A percentile compares a stretch with the other conserved stretches of the same genome.
phyloP scores from a whole-genome alignment of 1,140 invertebrate genomes.

The Nymphalis io region DNA sequence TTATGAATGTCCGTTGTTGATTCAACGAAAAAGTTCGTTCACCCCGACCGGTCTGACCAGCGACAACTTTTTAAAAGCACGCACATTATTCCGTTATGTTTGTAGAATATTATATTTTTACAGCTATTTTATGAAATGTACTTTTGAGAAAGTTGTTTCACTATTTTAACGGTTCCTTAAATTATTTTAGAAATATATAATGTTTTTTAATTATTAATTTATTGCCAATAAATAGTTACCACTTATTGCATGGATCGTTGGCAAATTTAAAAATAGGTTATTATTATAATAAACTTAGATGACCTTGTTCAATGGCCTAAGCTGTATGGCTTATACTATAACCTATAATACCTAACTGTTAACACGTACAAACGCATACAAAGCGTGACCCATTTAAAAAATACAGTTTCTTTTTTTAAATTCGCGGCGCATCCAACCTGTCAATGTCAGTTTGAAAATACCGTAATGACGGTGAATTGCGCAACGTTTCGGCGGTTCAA shows the following conservation, averaged over 20 bases:
- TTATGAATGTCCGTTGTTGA: conserved; percentile 23
- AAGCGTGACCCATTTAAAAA: conserved; percentile 60
- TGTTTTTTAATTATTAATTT: too few relatives aligned
- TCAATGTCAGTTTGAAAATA: conserved; percentile 36
- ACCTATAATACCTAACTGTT: conserved; percentile 28
- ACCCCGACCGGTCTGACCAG: conserved; percentile 48
- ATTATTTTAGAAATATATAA: too few relatives aligned
- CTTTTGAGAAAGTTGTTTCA: conserved; percentile 25
- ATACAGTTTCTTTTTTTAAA: conserved; percentile 61
- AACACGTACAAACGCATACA: conserved; percentile 43
- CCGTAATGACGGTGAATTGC: conserved; percentile 41
- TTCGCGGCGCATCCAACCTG: conserved; percentile 58
- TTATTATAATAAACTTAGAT: background rate
- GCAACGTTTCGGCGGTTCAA: conserved; percentile 54
- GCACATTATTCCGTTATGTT: conserved; percentile 49
- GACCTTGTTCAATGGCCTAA: conserved; percentile 31
- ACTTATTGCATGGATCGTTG: background rate
- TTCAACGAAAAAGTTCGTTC: conserved; percentile 52
- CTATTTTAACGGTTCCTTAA: background rate
- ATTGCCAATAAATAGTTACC: too few relatives aligned
- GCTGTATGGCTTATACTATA: conserved; percentile 18
- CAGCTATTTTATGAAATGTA: conserved; percentile 32
- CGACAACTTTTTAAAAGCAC: conserved; percentile 45
- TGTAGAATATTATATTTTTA: conserved; percentile 41
- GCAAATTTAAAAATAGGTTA: background rate